Base-by-base conservation (phyloP, 2,888 invertebrate genomes). In the Imbricaverruca yamaguchii region DNA sequence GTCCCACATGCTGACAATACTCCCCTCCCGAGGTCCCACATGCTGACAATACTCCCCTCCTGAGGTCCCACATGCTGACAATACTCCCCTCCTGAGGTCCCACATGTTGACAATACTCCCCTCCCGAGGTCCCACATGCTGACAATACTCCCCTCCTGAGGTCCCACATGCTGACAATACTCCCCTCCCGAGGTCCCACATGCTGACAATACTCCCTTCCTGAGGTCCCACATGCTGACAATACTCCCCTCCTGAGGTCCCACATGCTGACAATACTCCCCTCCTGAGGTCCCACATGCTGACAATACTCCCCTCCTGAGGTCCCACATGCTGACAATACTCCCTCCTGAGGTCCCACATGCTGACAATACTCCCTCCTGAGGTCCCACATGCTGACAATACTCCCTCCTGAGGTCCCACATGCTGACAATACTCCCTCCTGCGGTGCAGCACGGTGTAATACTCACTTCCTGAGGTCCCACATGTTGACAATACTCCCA, bases 111-210 rank as follows among this genome's bases (percentile, higher is more conserved):
- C 92, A 85, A 92, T 92, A 86, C 93, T 94, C 39, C 1, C 39
- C 4, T 39, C 39, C 39, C 4, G 39, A 39, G 39, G 39, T 39
- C 39, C 39, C 56, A 25, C 81, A 80, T n/a, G 6, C 15, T 21
- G 61, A 39, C 9, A 39, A 39, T 39, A 39, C 39, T 39, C 15
- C 25, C 53, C 77, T 39, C 39, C 80, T 80, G 53, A 94, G 87
- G 87, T 95, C 95, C 95, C 95, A 95, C 15, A 94, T 90, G n/a
- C 93, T 89, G 81, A 95, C 92, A 85, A 92, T 92, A 86, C 93
- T 94, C n/a, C n/a, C n/a, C n/a, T n/a, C n/a, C n/a, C n/a, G n/a
- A n/a, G n/a, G n/a, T n/a, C n/a, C n/a, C n/a, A n/a, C 15, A 94
- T 90, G n/a, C 93, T 89, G 81, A 95, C 92, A 85, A 92, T 92